phyloP scores from a whole-genome alignment of 1,140 invertebrate species.

The Scylla paramamosain region DNA sequence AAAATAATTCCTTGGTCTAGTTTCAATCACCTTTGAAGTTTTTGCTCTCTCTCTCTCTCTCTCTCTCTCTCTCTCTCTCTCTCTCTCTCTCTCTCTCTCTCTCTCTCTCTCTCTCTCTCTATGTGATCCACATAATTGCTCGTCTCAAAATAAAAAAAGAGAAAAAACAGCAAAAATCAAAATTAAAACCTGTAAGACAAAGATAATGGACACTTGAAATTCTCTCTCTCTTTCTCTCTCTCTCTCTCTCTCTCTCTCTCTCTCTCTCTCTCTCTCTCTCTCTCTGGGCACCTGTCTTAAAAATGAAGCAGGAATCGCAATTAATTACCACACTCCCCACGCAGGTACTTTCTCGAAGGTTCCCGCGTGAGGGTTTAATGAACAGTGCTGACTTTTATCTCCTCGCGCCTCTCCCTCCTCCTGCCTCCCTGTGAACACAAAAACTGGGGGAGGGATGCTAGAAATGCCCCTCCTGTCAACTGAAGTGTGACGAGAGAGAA shows the following conservation, averaged over 20 bases:
- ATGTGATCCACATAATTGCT: not conserved
- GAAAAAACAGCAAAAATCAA: not conserved
- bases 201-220: not conserved
- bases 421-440: not conserved
- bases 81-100: slow-evolving; percentile 3
- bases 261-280: no score
- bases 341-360: no score
- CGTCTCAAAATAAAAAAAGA: no score
- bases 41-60: not conserved
- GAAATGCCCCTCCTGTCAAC: not conserved
- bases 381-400: not conserved
- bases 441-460: not conserved
- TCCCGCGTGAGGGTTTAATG: no score
- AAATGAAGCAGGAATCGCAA: no score
- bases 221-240: no score
- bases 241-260: no score
- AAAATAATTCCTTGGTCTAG: no score
- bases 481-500: not conserved
- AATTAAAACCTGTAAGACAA: not conserved
- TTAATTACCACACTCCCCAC: no score
- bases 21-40: no score
- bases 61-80: slow-evolving; percentile 3
- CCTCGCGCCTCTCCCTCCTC: not conserved
- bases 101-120: not conserved
- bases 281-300: no score